Conservation (phyloP, 35 echinoderm and acorn worm species). For the Apostichopus californicus region DNA sequence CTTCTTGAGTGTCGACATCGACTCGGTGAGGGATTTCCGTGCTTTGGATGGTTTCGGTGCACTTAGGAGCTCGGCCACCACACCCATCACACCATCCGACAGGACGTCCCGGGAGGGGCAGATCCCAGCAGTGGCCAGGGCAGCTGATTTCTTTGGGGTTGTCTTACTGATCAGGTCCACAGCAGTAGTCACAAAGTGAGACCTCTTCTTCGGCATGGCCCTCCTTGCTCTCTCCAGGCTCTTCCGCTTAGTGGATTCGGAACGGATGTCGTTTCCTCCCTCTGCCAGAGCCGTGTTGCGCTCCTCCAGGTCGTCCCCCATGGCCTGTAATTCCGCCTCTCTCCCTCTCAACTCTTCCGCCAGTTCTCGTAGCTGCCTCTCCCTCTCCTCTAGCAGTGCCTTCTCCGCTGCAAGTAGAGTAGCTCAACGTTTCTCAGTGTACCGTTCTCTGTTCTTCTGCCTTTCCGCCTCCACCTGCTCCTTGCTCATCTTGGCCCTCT, state of each 20-base stretch:
- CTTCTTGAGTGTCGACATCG: neutral
- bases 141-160: neutral
- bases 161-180: neutral
- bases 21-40: neutral
- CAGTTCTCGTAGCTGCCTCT: neutral
- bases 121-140: neutral
- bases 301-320: neutral
- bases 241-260: neutral
- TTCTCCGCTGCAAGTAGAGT: neutral
- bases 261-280: slow-evolving; percentile 7
- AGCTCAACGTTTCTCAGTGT: neutral
- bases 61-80: neutral
- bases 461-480: neutral
- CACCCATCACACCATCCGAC: neutral
- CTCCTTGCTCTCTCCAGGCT: slow-evolving; percentile 7
- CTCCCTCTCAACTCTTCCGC: neutral
- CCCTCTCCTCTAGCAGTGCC: neutral
- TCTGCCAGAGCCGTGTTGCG: neutral
- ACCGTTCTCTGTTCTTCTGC: neutral
- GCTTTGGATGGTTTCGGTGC: neutral
- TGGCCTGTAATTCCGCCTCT: too few relatives aligned
- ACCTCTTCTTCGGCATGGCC: neutral
- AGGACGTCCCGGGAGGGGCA: neutral
- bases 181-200: neutral
- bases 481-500: neutral